Evolutionary conservation across 2,113 vertebrate genomes (phyloP), one percentile per base, ranked within the genome.

Genomic region (Chaetorhynchus papuensis): DNA sequence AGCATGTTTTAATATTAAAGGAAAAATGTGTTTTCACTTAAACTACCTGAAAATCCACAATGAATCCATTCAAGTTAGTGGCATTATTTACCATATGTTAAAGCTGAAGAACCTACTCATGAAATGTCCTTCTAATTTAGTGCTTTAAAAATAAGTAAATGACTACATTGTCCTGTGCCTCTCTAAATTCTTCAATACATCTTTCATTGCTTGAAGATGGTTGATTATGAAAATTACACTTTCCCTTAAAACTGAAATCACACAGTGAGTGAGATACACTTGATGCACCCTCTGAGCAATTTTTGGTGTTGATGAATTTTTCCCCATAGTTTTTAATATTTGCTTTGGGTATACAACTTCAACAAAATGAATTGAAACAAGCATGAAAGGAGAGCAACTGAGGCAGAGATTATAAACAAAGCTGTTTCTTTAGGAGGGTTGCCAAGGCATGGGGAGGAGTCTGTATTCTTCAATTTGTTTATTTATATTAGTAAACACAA

Each of bases 21-120:
- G 64, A 44, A 89, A 94, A 92, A 91, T 93, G 19, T 92, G 80
- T 84, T 96, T 93, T 83, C 84, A 93, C 10, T 94, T 94, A 91
- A 92, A 87, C 74, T 84, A 86, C 88, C 61, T 94, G 90, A 72
- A 96, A 92, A 94, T 71, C 49, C 57, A 82, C 63, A 96, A 76
- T 68, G 39, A 83, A 54, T 63, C 60, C 33, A 68, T 89, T 76
- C 68, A 84, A 82, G 54, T 70, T 53, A 83, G 42, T 60, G 35
- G 20, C 33, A 83, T 85, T 93, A 89, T 91, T 96, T 78, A 54
- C 47, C 65, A 27, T 49, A 82, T 15, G 8, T 56, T 92, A 81
- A 80, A 63, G 7, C 16, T 33, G 22, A 20, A 93, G 37, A 64
- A 87, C 21, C 12, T 93, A 52, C 56, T 77, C 24, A 57, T 78